phyloP scores from a whole-genome alignment of 2,888 invertebrate species.

The Diloba caeruleocephala region DNA sequence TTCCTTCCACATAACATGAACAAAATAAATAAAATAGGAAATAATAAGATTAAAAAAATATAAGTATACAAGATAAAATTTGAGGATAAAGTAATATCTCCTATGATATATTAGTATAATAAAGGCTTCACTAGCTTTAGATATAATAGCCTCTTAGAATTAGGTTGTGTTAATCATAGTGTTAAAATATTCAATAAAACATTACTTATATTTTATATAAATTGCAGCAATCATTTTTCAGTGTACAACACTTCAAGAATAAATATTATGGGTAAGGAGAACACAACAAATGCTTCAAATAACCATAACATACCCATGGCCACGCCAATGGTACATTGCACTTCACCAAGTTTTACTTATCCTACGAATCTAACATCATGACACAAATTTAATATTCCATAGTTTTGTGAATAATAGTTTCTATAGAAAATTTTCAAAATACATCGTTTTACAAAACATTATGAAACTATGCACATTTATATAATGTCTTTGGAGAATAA shows the following conservation, averaged over 20 bases:
- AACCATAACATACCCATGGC: slow-evolving; percentile 81
- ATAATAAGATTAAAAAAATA: slow-evolving; percentile 58
- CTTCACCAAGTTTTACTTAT: slow-evolving; percentile 72
- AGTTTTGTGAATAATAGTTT: slow-evolving; percentile 59
- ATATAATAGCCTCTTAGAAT: slow-evolving; percentile 69
- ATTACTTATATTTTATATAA: slow-evolving; percentile 67
- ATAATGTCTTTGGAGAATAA: slow-evolving; percentile 74
- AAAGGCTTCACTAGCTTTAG: slow-evolving; percentile 63
- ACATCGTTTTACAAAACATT: slow-evolving; percentile 50
- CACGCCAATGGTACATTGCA: slow-evolving; percentile 86
- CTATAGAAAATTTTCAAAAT: slow-evolving; percentile 69
- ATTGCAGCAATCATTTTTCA: slow-evolving; percentile 74
- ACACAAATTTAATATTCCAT: slow-evolving; percentile 61
- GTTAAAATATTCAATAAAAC: slow-evolving; percentile 59
- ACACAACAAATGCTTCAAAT: slow-evolving; percentile 74
- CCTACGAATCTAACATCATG: slow-evolving; percentile 64
- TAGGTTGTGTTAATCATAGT: slow-evolving; percentile 56
- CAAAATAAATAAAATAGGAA: slow-evolving; percentile 74
- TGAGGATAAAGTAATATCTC: slow-evolving; percentile 60
- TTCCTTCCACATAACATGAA: slow-evolving; percentile 71
- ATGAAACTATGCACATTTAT: slow-evolving; percentile 56
- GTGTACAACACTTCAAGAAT: slow-evolving; percentile 81
- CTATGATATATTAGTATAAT: slow-evolving; percentile 54
- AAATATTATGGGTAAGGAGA: slow-evolving; percentile 75
- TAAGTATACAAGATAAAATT: slow-evolving; percentile 64